Conservation (phyloP, 2,113 vertebrate species). For the Isurus oxyrinchus region DNA sequence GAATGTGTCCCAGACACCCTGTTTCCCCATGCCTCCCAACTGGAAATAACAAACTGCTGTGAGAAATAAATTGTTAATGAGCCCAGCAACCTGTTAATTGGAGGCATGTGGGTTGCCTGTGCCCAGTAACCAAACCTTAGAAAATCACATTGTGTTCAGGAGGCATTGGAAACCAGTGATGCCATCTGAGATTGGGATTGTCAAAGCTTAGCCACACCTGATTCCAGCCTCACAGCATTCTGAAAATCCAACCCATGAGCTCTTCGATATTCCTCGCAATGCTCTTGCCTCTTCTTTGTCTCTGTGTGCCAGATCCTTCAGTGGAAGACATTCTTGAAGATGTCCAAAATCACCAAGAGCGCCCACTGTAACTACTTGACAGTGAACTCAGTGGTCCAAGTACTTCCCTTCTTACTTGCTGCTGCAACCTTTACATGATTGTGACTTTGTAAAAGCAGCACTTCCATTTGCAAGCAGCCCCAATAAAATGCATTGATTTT, state of each 20-base stretch:
- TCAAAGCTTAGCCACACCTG: background rate
- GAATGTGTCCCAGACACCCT: too few relatives aligned
- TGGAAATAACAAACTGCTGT: too few relatives aligned
- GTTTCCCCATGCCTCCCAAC: too few relatives aligned
- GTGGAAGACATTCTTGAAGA: background rate
- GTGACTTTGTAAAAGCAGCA: background rate
- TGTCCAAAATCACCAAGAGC: background rate
- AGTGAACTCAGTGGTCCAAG: background rate
- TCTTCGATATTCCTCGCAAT: background rate
- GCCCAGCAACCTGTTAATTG: too few relatives aligned
- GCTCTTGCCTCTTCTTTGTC: too few relatives aligned
- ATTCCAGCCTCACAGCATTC: background rate
- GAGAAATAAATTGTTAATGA: too few relatives aligned
- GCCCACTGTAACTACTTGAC: background rate
- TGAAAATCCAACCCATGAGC: background rate
- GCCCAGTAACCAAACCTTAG: too few relatives aligned
- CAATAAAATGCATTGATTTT: background rate
- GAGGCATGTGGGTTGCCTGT: too few relatives aligned
- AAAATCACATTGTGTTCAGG: too few relatives aligned
- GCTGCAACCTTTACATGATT: background rate
- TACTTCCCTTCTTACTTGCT: background rate
- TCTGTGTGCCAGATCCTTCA: background rate
- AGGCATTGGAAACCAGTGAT: too few relatives aligned
- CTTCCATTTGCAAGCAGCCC: background rate
- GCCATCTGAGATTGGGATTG: background rate